phyloP scores from a whole-genome alignment of 2,797 vertebrate genomes.

The Pangasius macronema region DNA sequence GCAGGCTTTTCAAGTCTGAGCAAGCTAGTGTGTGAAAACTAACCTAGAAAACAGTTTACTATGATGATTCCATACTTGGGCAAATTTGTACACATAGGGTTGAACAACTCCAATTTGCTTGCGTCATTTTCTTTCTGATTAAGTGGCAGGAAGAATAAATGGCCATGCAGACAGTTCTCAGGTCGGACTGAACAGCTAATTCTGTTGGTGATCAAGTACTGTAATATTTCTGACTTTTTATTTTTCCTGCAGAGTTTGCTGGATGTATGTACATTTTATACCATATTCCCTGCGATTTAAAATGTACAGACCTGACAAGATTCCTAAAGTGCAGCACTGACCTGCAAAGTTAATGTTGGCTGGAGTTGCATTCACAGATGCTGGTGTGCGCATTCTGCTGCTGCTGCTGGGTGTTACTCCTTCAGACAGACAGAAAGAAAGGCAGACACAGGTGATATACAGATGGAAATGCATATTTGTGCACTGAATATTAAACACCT shows the following conservation, averaged over 20 bases:
- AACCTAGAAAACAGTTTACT: background rate
- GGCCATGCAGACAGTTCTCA: background rate
- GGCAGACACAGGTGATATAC: background rate
- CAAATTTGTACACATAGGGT: background rate
- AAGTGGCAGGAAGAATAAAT: background rate
- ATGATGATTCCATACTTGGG: too few species aligned
- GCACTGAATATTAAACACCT: background rate
- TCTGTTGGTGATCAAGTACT: background rate
- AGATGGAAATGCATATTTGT: background rate
- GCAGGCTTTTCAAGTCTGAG: background rate
- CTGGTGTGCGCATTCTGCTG: conserved; percentile 91
- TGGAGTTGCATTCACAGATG: conserved; percentile 93
- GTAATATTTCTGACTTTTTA: background rate
- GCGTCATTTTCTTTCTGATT: background rate
- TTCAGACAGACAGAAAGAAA: conserved; percentile 53
- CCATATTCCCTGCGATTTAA: background rate
- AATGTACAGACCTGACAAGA: too few species aligned
- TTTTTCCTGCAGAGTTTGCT: background rate
- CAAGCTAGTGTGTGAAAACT: background rate
- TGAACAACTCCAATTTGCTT: background rate
- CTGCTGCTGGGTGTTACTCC: conserved; percentile 96
- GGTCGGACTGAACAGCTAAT: background rate
- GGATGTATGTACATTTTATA: background rate
- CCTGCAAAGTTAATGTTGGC: conserved; percentile 98
- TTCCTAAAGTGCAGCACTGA: conserved; percentile 58